Base-by-base conservation (phyloP, 2,797 vertebrate species). In the Sebastiscus albofasciatus region DNA sequence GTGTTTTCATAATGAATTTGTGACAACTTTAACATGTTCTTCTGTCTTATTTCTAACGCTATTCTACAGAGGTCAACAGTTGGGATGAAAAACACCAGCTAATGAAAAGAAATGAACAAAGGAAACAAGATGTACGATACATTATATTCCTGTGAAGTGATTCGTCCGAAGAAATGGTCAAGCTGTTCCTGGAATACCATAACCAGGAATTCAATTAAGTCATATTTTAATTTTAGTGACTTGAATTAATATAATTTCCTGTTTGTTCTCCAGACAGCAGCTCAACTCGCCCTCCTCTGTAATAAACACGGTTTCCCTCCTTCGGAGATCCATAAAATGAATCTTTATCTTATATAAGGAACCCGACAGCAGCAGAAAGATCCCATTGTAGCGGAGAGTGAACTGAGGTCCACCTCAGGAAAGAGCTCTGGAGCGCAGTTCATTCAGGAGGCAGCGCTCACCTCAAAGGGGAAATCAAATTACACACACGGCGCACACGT, bases 401-500 rank as follows among this genome's bases (percentile, higher is more conserved):
- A 85, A 81, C 72, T 2, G 46, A 55, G 66, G 26, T 74, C 77
- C 58, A 64, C 77, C 64, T 79, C 52, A 22, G 81, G 49, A 81
- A 73, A 64, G 67, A 73, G 62, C 9, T 83, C 71, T 78, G 79
- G 34, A 79, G 59, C 16, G 2, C 33, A 8, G 86, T 72, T 83
- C 78, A 80, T 26, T 70, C 70, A 58, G 5, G 33, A 83, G 81
- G 66, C 82, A 60, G 84, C 54, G 16, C 60, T 81, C 80, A 71
- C 67, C 86, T 85, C 87, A 79, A 72, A 87, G 81, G 81, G 66
- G 31, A 83, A 88, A 89, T 88, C 75, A 34, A 79, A 88, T 87
- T 77, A 89, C 88, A 85, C 83, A 88, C 87, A 83, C 79, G 33
- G 66, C n/a, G 6, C 60, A 87, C 89, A 77, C 70, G 68, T 85